A percentile compares a stretch with the other conserved stretches of the same genome.
These are phyloP conservation scores for Oceanodroma leucorhoa DNA, from an alignment of 2,797 vertebrate species.

Conservation along the genomic window DNA sequence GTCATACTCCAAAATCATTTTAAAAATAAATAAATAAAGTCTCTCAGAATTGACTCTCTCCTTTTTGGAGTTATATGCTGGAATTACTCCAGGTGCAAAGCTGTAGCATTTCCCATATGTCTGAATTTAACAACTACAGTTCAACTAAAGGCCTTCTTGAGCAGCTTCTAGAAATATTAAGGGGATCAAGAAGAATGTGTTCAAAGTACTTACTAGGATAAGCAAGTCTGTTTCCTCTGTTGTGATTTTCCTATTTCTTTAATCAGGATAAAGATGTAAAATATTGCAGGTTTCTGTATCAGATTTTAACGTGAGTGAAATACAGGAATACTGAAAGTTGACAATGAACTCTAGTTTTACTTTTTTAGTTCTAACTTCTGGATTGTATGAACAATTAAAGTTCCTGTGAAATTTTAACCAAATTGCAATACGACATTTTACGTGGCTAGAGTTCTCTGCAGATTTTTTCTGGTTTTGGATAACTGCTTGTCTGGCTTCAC, in stretches of 20 bases:
- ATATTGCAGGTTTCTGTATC: not conserved
- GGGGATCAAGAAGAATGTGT: not conserved
- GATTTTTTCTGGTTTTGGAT: not conserved
- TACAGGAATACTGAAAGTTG: not conserved
- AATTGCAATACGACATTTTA: not conserved
- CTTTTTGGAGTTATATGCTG: not conserved
- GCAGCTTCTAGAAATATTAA: not conserved
- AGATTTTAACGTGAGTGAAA: not conserved
- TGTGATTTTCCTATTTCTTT: not conserved
- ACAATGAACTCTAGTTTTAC: not conserved
- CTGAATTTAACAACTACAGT: slow-evolving; percentile 2
- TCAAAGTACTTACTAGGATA: not conserved
- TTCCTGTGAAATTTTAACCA: not conserved
- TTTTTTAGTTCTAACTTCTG: not conserved
- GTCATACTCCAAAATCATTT: not conserved
- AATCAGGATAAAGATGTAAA: not conserved
- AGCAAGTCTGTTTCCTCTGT: not conserved
- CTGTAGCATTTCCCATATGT: slow-evolving; percentile 3
- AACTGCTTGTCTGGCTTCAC: not conserved
- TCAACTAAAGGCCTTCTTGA: not conserved
- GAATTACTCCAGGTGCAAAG: slow-evolving; percentile 3
- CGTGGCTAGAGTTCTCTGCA: not conserved
- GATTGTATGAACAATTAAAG: not conserved
- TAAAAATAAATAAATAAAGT: not conserved
- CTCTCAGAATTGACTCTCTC: not conserved